Percentiles rank a stretch among this genome's conserved stretches.
These are phyloP conservation scores for Parelbella ahira DNA, from an alignment of 2,888 invertebrate species.

Conservation along the genomic window DNA sequence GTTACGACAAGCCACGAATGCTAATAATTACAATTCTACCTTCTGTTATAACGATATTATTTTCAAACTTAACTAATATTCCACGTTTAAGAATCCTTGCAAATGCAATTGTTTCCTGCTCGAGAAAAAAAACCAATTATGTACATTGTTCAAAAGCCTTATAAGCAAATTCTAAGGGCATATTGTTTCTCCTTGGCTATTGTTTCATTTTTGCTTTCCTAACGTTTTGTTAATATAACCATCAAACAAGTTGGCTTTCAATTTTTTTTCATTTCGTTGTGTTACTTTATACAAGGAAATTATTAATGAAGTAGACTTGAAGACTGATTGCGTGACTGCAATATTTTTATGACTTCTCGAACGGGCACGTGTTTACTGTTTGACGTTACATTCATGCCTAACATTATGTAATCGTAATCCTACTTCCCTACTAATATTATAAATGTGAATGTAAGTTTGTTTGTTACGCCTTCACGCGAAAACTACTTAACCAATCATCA, in stretches of 20 bases:
- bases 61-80: not conserved
- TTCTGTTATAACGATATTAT: too few relatives aligned
- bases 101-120: conserved; percentile 4
- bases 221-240: not conserved
- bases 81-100: conserved; percentile 1
- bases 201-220: not conserved
- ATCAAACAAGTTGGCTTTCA: not conserved
- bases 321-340: not conserved
- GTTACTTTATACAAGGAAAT: not conserved
- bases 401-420: too few relatives aligned
- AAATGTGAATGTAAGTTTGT: too few relatives aligned
- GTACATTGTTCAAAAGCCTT: not conserved
- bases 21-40: too few relatives aligned
- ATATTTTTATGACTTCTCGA: too few relatives aligned
- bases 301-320: not conserved
- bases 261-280: not conserved
- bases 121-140: not conserved
- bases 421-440: too few relatives aligned
- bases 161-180: not conserved
- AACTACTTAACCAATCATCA: too few relatives aligned
- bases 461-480: too few relatives aligned
- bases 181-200: not conserved
- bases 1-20: too few relatives aligned
- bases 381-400: too few relatives aligned
- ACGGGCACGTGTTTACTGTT: too few relatives aligned